Evolutionary conservation across 2,113 vertebrate species (phyloP), one percentile per base, ranked within the genome.

Genomic region (Onychorhynchus coronatus): DNA sequence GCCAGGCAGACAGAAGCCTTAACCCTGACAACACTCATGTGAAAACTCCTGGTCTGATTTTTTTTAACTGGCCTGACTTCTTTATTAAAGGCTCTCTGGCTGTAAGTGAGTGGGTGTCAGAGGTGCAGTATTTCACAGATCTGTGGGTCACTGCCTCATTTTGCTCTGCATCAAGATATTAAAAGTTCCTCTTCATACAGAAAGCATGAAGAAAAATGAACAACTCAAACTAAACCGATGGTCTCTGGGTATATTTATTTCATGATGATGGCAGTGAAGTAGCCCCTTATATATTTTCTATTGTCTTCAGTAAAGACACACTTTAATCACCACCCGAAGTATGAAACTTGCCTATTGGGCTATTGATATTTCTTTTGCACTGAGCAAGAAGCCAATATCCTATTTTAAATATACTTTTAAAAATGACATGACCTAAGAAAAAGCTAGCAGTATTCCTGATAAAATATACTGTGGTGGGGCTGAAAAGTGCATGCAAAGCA

Each of bases 401-500:
- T 93, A 95, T 97, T 96, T 98, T 98, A 96, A 96, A 97, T 97
- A 95, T 91, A 97, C 95, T 97, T 95, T 95, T 62, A 95, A 98
- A 98, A 97, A 94, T 91, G 94, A 92, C 91, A 97, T 96, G 97
- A 95, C 97, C 95, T 94, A 97, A 92, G 95, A 97, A 97, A 97
- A 97, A 44, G 88, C 97, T 97, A 96, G 94, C 97, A 97, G 95
- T 91, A 98, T 98, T 98, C 98, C 97, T 98, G 98, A 98, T 99
- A 99, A 99, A 99, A 99, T 99, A 99, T 99, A 99, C 98, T 98
- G 98, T 99, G 98, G 98, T 98, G 98, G 98, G 98, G 98, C 98
- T 99, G 98, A 99, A 99, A 99, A 99, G 98, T 99, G 99, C 98
- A 99, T 98, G 98, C 99, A 98, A 99, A 99, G 98, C 99, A 99